Percentiles rank a stretch among this genome's conserved stretches.
Evolutionary conservation across 2,113 vertebrate species (phyloP).

Genomic region (Alouatta palliata): DNA sequence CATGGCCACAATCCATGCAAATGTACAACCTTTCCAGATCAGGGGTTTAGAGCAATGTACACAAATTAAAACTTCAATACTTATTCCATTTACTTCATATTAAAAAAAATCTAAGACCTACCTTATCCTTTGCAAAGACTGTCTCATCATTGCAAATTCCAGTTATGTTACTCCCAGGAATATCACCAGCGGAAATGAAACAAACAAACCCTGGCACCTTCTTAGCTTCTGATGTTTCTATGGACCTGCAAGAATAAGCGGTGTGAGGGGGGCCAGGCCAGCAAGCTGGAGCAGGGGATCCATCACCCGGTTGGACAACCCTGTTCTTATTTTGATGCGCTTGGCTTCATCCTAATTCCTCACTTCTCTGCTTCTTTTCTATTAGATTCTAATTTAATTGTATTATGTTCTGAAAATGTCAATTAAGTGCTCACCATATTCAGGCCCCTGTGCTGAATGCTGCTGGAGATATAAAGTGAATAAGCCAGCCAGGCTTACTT

Average conservation of each 20-base stretch:
- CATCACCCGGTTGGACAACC: not conserved
- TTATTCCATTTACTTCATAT: not conserved
- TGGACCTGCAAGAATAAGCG: conserved; percentile 83
- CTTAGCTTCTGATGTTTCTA: conserved; percentile 88
- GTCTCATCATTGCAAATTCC: conserved; percentile 90
- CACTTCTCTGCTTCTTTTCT: not conserved
- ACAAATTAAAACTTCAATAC: conserved; percentile 28
- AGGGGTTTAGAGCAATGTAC: not conserved
- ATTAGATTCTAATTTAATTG: not conserved
- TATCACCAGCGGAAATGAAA: conserved; percentile 89
- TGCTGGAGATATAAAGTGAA: not conserved
- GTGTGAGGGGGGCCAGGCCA: not conserved
- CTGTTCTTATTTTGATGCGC: not conserved
- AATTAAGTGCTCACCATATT: not conserved
- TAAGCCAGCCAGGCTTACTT: not conserved
- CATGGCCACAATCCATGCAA: not conserved
- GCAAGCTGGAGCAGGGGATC: not conserved
- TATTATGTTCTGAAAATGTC: not conserved
- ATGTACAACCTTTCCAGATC: not conserved
- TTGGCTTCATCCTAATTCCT: not conserved
- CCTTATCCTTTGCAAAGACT: conserved; percentile 89
- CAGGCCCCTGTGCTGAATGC: not conserved
- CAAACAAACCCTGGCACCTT: conserved; percentile 88
- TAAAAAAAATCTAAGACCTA: conserved; percentile 68
- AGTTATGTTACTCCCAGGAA: conserved; percentile 91